Base-by-base conservation (phyloP, 2,888 invertebrate species). In the Deilephila elpenor region DNA sequence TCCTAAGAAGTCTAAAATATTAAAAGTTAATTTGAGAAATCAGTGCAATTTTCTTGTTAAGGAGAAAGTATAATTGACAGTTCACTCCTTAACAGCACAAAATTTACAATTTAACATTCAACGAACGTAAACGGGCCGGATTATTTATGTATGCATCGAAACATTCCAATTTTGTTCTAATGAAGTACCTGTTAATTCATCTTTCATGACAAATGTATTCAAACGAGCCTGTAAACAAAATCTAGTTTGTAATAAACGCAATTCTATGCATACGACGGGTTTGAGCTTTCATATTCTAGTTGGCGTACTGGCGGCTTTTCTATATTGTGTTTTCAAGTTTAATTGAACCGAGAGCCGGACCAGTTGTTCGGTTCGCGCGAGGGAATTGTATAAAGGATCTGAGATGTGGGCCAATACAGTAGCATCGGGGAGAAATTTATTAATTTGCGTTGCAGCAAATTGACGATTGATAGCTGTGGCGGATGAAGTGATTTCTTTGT, bases 61-160 rank as follows among this genome's bases (percentile, higher is more conserved):
- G 32, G 34, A 25, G 37, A 67, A 51, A 67, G 51, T 25, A 51
- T 51, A 67, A 67, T 67, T 51, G 6, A 25, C 67, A 44, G 25
- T 67, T 67, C 25, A 25, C 17, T 25, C 19, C 5, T 60, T 5
- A 11, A 25, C 44, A 25, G 44, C 17, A 17, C 64, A 20, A n/a
- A 44, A 8, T 44, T 67, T 11, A 25, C 67, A 51, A 67, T 25
- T 51, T 51, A 67, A 67, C 67, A 67, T 67, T 67, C 51, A 20
- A 51, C 67, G 37, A 44, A 37, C 64, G 64, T 64, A 51, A 51
- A 67, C 67, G 19, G 25, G 2, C 17, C 51, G 51, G 11, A 44
- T 51, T 67, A 67, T 67, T 67, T 67, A 67, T 67, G 67, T 67
- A 67, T 67, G 67, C 67, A 67, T 67, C 44, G 67, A 51, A 51